These are phyloP conservation scores for Phengaris arion DNA, from an alignment of 2,888 invertebrate genomes.

Conservation along the genomic window DNA sequence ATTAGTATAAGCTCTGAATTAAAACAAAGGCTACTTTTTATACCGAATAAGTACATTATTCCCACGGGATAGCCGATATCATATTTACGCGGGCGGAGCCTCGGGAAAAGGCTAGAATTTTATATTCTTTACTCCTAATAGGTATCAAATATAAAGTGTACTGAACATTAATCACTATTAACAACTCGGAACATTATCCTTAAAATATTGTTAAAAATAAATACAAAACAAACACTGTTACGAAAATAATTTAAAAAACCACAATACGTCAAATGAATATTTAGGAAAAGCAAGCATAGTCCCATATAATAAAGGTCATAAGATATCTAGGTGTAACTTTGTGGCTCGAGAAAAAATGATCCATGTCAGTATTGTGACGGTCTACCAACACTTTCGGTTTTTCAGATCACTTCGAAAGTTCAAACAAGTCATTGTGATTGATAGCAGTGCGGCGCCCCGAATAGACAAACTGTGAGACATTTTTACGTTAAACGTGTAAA, in stretches of 20 bases:
- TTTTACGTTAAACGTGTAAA: not conserved
- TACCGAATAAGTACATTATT: too few species aligned
- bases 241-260: conserved; percentile 12
- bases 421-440: conserved; percentile 45
- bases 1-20: too few species aligned
- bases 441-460: conserved; percentile 37
- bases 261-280: not conserved
- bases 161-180: conserved; percentile 19
- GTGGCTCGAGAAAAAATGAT: conserved; percentile 47
- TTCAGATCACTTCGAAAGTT: conserved; percentile 45
- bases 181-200: conserved; percentile 9
- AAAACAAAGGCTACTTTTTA: too few species aligned
- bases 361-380: conserved; percentile 48
- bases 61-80: too few species aligned
- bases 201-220: conserved; percentile 21
- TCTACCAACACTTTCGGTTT: conserved; percentile 44
- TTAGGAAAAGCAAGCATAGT: not conserved
- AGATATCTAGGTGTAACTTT: conserved; percentile 27
- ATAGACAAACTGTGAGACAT: conserved; percentile 16
- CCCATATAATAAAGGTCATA: not conserved
- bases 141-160: not conserved
- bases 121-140: too few species aligned
- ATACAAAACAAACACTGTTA: conserved; percentile 27
- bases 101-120: too few species aligned
- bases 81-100: too few species aligned